Evolutionary conservation across 2,888 invertebrate genomes (phyloP).

Genomic region (Adineta ricciae): DNA sequence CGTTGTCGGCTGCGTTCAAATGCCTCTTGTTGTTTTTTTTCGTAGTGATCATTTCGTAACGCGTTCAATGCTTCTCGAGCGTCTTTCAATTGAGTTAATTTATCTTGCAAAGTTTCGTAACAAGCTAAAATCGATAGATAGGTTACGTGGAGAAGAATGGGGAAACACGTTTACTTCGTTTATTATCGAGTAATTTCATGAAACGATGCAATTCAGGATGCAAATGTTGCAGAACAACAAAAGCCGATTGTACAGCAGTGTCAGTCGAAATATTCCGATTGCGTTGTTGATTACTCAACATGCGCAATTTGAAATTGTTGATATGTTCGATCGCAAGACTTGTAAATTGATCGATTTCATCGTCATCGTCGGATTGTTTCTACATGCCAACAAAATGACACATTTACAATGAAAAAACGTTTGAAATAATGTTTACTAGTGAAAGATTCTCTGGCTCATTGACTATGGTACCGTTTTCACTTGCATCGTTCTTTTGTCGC

Average conservation of each 20-base stretch:
- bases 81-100: constrained; percentile 77
- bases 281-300: constrained; percentile 86
- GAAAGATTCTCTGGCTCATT: no score
- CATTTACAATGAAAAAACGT: constrained; percentile 38
- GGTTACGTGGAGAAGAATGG: no score
- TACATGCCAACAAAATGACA: no score
- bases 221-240: constrained; percentile 88
- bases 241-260: constrained; percentile 87
- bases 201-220: constrained; percentile 81
- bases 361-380: background rate
- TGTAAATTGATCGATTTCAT: constrained; percentile 25
- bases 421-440: no score
- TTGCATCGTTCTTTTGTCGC: constrained; percentile 51
- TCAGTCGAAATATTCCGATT: constrained; percentile 91
- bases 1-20: constrained; percentile 83
- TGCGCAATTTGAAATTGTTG: constrained; percentile 54
- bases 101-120: constrained; percentile 60
- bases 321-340: constrained; percentile 53
- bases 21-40: constrained; percentile 71
- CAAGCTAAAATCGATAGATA: constrained; percentile 41
- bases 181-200: constrained; percentile 57
- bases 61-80: constrained; percentile 86
- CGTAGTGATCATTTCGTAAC: constrained; percentile 80
- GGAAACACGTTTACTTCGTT: constrained; percentile 53
- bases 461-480: background rate